Evolutionary conservation across 2,113 vertebrate genomes (phyloP).

Genomic region (Myrmecobius fasciatus): DNA sequence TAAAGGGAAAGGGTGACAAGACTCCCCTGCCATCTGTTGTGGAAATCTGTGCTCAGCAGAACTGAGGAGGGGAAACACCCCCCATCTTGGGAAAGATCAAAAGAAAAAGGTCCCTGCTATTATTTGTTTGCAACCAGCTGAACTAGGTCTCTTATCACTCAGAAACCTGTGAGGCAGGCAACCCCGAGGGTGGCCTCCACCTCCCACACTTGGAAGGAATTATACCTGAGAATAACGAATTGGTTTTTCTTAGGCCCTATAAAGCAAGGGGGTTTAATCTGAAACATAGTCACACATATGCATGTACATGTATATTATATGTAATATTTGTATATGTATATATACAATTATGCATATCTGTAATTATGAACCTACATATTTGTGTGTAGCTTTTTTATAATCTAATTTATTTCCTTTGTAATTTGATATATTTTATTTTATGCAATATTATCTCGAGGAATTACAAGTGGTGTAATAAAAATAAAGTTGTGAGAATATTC

Average conservation of each 20-base stretch:
- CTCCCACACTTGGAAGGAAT: not conserved
- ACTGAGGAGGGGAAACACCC: not conserved
- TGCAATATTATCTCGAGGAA: not conserved
- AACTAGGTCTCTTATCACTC: slow-evolving; percentile 24
- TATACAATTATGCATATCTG: not conserved
- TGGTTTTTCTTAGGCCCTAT: not conserved
- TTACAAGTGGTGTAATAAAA: not conserved
- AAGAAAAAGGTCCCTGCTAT: not conserved
- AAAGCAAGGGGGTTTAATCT: not conserved
- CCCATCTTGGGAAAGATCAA: slow-evolving; percentile 13
- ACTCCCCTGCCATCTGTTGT: slow-evolving; percentile 37
- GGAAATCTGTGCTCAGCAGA: slow-evolving; percentile 75
- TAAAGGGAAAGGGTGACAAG: slow-evolving; percentile 50
- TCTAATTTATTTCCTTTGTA: not conserved
- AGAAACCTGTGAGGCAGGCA: not conserved
- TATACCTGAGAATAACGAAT: not conserved
- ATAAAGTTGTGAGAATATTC: not conserved
- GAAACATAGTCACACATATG: no score
- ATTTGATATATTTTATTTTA: not conserved
- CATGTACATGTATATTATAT: not conserved
- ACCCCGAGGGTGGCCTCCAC: not conserved
- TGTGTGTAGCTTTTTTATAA: not conserved
- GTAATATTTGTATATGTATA: not conserved
- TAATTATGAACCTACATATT: not conserved
- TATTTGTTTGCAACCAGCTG: not conserved